These are phyloP conservation scores for Meriones psammophilus DNA, from an alignment of 2,797 vertebrate genomes.

Conservation along the genomic window DNA sequence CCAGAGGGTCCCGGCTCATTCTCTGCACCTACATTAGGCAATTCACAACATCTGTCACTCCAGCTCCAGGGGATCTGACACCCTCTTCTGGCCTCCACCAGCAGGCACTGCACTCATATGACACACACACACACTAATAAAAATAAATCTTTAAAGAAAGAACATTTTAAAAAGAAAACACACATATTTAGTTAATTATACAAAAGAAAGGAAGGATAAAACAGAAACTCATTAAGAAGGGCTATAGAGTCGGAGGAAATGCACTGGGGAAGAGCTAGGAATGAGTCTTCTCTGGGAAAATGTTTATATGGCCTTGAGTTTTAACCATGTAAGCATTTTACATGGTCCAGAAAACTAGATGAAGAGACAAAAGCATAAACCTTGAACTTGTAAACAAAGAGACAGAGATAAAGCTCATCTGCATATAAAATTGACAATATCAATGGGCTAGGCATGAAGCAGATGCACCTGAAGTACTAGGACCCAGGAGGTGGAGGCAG, in stretches of 20 bases:
- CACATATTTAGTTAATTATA: conserved; percentile 38
- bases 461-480: neutral
- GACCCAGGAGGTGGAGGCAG: neutral
- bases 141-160: neutral
- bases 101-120: neutral
- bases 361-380: conserved; percentile 37
- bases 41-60: neutral
- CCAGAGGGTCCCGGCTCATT: too few species aligned
- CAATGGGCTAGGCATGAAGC: neutral
- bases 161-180: neutral
- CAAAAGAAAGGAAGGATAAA: conserved; percentile 32
- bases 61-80: neutral
- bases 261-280: neutral
- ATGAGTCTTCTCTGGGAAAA: neutral
- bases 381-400: neutral
- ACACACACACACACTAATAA: neutral
- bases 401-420: conserved; percentile 5
- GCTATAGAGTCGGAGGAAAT: neutral
- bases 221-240: neutral
- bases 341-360: conserved; percentile 53
- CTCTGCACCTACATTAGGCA: neutral
- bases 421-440: neutral
- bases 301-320: neutral
- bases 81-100: neutral
- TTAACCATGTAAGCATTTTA: conserved; percentile 2